Evolutionary conservation across 2,888 invertebrate genomes (phyloP).

Genomic region (Synergus gifuensis): DNA sequence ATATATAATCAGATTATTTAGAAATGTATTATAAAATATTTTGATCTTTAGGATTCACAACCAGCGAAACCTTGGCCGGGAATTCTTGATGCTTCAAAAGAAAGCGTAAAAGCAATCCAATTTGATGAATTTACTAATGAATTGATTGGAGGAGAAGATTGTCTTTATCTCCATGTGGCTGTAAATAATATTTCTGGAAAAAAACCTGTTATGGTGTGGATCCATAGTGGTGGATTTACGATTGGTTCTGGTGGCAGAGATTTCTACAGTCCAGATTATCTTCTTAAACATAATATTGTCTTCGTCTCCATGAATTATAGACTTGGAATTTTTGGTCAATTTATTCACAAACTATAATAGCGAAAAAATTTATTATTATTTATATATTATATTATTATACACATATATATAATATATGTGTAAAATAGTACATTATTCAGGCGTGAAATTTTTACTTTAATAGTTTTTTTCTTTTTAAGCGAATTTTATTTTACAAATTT

Average conservation of each 20-base stretch:
- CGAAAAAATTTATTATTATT: no score
- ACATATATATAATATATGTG: no score
- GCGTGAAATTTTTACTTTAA: no score
- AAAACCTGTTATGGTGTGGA: conserved; percentile 62
- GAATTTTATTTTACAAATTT: no score
- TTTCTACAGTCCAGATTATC: conserved; percentile 58
- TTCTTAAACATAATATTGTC: conserved; percentile 59
- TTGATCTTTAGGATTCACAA: conserved; percentile 59
- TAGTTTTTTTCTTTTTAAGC: no score
- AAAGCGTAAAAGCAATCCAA: conserved; percentile 56
- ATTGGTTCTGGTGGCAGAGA: conserved; percentile 50
- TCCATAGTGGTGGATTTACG: conserved; percentile 62
- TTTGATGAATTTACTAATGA: background rate
- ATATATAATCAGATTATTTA: no score
- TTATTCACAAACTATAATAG: conserved; percentile 4
- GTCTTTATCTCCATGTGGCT: conserved; percentile 60
- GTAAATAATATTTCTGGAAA: conserved; percentile 51
- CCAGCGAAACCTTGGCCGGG: conserved; percentile 56
- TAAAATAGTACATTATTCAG: no score
- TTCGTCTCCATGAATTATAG: conserved; percentile 59
- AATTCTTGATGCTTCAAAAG: conserved; percentile 63
- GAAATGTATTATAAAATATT: background rate
- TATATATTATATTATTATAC: no score
- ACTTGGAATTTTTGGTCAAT: conserved; percentile 58
- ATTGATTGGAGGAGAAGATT: conserved; percentile 57